These are phyloP conservation scores for Loripinus fragilis DNA, from an alignment of 2,888 invertebrate species.

Conservation along the genomic window DNA sequence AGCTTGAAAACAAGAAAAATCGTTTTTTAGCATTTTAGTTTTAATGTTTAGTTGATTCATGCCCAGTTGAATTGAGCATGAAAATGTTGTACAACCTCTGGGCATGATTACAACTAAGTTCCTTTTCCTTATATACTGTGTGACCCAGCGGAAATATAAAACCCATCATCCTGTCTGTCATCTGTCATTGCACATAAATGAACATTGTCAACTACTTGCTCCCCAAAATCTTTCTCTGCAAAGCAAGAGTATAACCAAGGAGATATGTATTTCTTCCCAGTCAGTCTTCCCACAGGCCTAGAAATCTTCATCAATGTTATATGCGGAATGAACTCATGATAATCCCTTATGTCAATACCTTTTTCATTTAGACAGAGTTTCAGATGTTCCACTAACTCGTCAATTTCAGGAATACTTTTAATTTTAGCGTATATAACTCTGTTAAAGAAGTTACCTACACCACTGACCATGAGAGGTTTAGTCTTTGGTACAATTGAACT, in stretches of 20 bases:
- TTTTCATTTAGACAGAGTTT: constrained; percentile 73
- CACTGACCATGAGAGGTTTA: constrained; percentile 72
- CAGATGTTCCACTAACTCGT: constrained; percentile 77
- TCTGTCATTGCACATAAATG: constrained; percentile 82
- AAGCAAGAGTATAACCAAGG: constrained; percentile 78
- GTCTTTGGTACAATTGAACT: constrained; percentile 63
- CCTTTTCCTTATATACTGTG: constrained; percentile 31
- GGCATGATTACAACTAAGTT: too few relatives aligned
- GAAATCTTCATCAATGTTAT: constrained; percentile 83
- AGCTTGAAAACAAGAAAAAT: too few relatives aligned
- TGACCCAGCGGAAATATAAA: constrained; percentile 76
- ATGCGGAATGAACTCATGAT: constrained; percentile 83
- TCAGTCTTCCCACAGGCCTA: constrained; percentile 76
- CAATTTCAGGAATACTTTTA: constrained; percentile 75
- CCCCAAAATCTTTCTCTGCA: constrained; percentile 80
- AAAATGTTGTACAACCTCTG: too few relatives aligned
- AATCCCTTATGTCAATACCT: constrained; percentile 81
- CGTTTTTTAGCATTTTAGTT: too few relatives aligned
- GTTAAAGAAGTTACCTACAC: constrained; percentile 81
- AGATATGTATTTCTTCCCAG: constrained; percentile 79
- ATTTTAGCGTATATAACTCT: constrained; percentile 83
- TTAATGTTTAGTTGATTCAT: too few relatives aligned
- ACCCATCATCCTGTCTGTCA: constrained; percentile 80
- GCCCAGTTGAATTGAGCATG: too few relatives aligned
- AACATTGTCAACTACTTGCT: constrained; percentile 78